Base-by-base conservation (phyloP, 2,113 vertebrate genomes). In the Beaufortia kweichowensis region DNA sequence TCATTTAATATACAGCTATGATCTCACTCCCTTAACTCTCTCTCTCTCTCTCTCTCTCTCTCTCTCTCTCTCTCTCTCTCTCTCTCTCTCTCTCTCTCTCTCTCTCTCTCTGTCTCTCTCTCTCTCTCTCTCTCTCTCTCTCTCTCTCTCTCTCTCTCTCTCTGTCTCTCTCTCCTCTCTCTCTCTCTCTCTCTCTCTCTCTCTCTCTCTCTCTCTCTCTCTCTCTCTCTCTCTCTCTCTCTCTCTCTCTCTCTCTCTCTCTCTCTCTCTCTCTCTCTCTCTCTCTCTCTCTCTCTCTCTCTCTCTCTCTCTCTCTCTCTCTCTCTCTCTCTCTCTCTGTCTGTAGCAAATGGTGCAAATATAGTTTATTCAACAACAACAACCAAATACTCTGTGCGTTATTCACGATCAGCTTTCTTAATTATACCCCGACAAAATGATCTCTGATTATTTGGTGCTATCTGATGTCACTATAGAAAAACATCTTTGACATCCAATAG, bases 311-410 rank as follows among this genome's bases (percentile, higher is more conserved):
- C n/a, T n/a, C 9, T 35, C 6, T 1, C 9, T 3, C 33, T 35
- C 33, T 35, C 33, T 35, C 33, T 35, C 33, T 35, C 5, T 35
- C 33, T 35, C 33, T 69, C 79, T 79, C 75, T 77, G 53, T 62
- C 81, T 73, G 59, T 77, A 79, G 77, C 53, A 74, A 76, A 82
- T 63, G 79, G 83, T 86, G 85, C 83, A 69, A 68, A 79, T 68
- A 64, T 79, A 60, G 39, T 64, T 77, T 29, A 33, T 68, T 62
- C 41, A 73, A 35, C 46, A 63, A 35, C 46, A 63, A 77, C 73
- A 79, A 83, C 82, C 76, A 84, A 84, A 85, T 79, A 80, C 48
- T 80, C 35, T 21, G 66, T 70, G 43, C 77, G 72, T 73, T 79
- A 57, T 31, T 69, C 55, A 28, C n/a, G 41, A 65, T 26, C 21